Evolutionary conservation across 53 echinoderm and acorn worm genomes (phyloP).

Genomic region (Antedon mediterranea): DNA sequence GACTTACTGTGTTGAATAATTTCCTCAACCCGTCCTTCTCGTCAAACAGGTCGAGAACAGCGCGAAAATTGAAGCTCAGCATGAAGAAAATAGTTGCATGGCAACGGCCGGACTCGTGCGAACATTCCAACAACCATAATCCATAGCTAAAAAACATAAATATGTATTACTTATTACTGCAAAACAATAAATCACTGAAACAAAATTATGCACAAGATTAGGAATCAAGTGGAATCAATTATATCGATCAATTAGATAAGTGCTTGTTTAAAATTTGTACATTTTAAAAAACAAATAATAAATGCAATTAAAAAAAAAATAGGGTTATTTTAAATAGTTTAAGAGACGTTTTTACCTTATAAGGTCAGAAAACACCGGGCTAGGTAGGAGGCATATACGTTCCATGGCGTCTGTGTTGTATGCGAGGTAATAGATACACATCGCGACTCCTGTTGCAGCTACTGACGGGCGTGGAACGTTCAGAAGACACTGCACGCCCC

Average conservation of each 20-base stretch:
- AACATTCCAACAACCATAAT: slow-evolving; percentile 89
- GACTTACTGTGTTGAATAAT: slow-evolving; percentile 87
- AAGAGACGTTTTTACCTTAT: slow-evolving; percentile 40
- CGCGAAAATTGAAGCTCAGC: slow-evolving; percentile 69
- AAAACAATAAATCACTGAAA: too few relatives aligned
- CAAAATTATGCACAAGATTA: too few relatives aligned
- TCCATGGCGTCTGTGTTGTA: slow-evolving; percentile 98
- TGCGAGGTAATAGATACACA: slow-evolving; percentile 88
- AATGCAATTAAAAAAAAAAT: too few relatives aligned
- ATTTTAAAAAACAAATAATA: too few relatives aligned
- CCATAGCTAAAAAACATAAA: slow-evolving; percentile 37
- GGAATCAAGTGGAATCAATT: too few relatives aligned
- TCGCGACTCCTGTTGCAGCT: slow-evolving; percentile 90
- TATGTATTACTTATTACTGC: too few relatives aligned
- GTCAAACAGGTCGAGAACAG: slow-evolving; percentile 73
- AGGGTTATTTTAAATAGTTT: too few relatives aligned
- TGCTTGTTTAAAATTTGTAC: too few relatives aligned
- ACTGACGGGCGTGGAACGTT: slow-evolving; percentile 76
- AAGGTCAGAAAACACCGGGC: slow-evolving; percentile 37
- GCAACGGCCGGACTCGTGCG: slow-evolving; percentile 90
- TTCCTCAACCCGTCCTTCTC: slow-evolving; percentile 82
- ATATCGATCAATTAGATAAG: too few relatives aligned
- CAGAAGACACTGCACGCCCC: slow-evolving; percentile 67
- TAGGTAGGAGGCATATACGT: slow-evolving; percentile 75
- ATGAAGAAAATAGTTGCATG: slow-evolving; percentile 98